Evolutionary conservation across 2,113 vertebrate genomes (phyloP).

Genomic region (Crotalus viridis): DNA sequence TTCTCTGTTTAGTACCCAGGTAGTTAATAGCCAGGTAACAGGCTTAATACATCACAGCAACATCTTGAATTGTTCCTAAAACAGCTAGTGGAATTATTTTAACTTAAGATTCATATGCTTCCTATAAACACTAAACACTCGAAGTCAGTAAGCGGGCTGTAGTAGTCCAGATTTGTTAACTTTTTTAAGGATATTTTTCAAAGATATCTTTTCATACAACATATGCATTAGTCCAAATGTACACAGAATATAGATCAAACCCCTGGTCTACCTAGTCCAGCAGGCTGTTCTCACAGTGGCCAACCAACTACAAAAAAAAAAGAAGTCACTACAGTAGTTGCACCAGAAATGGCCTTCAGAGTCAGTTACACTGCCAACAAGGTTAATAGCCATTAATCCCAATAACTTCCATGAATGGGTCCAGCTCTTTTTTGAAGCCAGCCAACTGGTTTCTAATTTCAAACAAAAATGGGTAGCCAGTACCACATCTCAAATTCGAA

Average conservation of each 20-base stretch:
- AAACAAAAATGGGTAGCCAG: not conserved
- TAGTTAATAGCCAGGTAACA: not conserved
- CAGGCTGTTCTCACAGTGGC: not conserved
- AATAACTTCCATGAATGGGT: not conserved
- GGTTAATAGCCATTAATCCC: not conserved
- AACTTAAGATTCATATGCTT: not conserved
- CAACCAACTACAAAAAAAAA: not conserved
- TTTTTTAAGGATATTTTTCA: not conserved
- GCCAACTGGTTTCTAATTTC: not conserved
- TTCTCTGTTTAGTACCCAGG: not conserved
- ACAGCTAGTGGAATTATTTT: not conserved
- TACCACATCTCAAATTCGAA: not conserved
- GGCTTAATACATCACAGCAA: not conserved
- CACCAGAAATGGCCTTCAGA: not conserved
- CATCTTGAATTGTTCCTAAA: not conserved
- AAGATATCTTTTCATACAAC: not conserved
- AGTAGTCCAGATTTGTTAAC: not conserved
- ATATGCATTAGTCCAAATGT: not conserved
- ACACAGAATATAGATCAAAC: not conserved
- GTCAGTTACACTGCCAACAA: not conserved
- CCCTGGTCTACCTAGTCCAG: not conserved
- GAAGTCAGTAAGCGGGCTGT: not conserved
- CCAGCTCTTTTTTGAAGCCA: not conserved
- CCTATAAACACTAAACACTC: not conserved
- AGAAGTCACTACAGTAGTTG: not conserved